Percentiles rank a stretch among this genome's conserved stretches.
phyloP scores from a whole-genome alignment of 2,113 vertebrate genomes.

The Percopsis transmontana region DNA sequence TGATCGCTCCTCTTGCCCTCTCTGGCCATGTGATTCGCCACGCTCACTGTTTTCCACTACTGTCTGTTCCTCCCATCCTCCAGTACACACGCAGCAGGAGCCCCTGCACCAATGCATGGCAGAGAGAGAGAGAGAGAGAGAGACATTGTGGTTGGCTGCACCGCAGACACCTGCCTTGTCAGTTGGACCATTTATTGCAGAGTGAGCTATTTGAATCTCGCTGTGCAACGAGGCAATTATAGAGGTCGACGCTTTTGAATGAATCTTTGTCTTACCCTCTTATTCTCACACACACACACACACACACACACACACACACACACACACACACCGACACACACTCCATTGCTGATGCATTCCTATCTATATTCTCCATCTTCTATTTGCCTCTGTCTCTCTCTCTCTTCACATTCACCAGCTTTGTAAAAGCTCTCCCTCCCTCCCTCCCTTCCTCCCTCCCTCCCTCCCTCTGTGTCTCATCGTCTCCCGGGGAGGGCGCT shows the following conservation, averaged over 20 bases:
- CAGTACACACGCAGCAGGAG: conserved; percentile 25
- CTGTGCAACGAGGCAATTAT: conserved; percentile 47
- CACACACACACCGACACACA: neutral
- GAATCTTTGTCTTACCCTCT: conserved; percentile 38
- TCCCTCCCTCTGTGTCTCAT: conserved; percentile 13
- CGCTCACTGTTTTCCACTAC: conserved; percentile 69
- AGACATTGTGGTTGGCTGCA: conserved; percentile 24
- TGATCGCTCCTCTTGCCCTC: conserved; percentile 46
- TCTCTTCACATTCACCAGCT: neutral
- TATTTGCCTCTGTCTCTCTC: neutral
- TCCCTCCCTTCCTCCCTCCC: neutral
- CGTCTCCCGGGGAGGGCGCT: conserved; percentile 50
- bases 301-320: neutral
- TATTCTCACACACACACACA: conserved; percentile 9
- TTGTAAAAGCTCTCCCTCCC: conserved; percentile 27
- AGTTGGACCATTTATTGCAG: conserved; percentile 63
- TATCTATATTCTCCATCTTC: neutral
- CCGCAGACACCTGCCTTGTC: conserved; percentile 53
- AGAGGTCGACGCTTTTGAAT: conserved; percentile 45
- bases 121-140: conserved; percentile 9
- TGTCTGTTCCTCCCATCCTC: conserved; percentile 51
- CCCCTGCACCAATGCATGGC: conserved; percentile 34
- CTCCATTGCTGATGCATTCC: neutral
- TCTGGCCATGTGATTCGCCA: conserved; percentile 67
- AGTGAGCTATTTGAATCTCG: conserved; percentile 48